These are phyloP conservation scores for Micronycteris hirsuta DNA, from an alignment of 2,113 vertebrate genomes.

Conservation along the genomic window DNA sequence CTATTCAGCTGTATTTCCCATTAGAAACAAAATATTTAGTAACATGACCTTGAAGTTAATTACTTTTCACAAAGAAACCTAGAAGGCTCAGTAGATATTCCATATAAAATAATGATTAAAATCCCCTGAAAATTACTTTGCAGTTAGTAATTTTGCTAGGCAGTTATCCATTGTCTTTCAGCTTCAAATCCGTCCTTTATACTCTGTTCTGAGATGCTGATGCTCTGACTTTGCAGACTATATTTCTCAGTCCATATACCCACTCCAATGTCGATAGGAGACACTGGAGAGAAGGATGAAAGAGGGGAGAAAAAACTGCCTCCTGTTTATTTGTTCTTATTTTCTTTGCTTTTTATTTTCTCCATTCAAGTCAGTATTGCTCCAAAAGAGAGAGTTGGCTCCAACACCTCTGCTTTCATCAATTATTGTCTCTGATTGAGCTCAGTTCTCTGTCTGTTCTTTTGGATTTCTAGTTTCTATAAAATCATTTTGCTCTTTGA, in stretches of 20 bases:
- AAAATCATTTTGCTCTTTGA: neutral
- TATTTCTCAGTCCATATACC: neutral
- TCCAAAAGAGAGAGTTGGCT: neutral
- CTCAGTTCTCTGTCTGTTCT: neutral
- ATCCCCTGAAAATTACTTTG: neutral
- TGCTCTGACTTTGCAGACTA: neutral
- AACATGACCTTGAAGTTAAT: neutral
- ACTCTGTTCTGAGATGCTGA: neutral
- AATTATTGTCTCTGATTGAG: neutral
- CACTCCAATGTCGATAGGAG: rapidly evolving
- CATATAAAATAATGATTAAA: neutral
- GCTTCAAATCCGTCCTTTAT: neutral
- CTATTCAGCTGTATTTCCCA: neutral
- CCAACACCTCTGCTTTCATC: neutral
- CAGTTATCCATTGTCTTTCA: neutral
- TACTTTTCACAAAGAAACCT: neutral
- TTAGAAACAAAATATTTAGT: neutral
- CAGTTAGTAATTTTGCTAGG: neutral
- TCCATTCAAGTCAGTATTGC: neutral
- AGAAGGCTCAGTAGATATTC: neutral
- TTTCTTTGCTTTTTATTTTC: neutral
- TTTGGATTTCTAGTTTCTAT: neutral
- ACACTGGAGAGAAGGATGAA: neutral
- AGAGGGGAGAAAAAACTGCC: rapidly evolving
- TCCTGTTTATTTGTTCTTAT: neutral